Conservation (phyloP, 2,888 invertebrate species). For the Philaethria dido region DNA sequence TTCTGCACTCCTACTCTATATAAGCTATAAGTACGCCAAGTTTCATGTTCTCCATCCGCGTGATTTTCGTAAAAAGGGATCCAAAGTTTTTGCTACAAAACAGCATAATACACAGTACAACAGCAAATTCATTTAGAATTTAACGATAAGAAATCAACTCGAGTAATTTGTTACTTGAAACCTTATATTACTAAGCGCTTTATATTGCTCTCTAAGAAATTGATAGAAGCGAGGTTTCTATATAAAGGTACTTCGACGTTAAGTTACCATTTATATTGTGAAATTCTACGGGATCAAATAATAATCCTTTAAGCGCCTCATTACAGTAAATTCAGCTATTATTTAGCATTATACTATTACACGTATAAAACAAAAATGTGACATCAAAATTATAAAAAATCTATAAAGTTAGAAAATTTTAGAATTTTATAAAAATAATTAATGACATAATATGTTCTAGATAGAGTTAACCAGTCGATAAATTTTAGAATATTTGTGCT, state of each 20-base stretch:
- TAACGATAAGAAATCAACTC: constrained; percentile 4
- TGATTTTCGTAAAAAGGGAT: too few species aligned
- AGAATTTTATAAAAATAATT: not conserved
- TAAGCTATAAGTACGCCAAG: too few species aligned
- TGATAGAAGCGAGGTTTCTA: constrained; percentile 20
- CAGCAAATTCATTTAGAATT: not conserved
- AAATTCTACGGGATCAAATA: constrained; percentile 4
- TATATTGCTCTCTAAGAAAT: constrained; percentile 22
- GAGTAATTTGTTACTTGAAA: constrained; percentile 18
- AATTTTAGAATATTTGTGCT: not conserved
- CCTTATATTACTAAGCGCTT: constrained; percentile 15
- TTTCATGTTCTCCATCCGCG: too few species aligned
- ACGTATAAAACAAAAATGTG: too few species aligned
- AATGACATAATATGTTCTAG: too few species aligned
- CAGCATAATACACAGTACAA: not conserved
- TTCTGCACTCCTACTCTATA: too few species aligned
- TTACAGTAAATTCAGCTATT: not conserved
- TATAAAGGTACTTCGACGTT: constrained; percentile 11
- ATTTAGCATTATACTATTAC: not conserved
- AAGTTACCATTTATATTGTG: constrained; percentile 8
- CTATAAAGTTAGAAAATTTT: not conserved
- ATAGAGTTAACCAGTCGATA: not conserved
- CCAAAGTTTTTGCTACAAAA: too few species aligned
- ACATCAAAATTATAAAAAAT: too few species aligned
- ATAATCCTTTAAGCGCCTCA: constrained; percentile 10